These are phyloP conservation scores for Halichoeres trimaculatus DNA, from an alignment of 2,113 vertebrate species.

Conservation along the genomic window DNA sequence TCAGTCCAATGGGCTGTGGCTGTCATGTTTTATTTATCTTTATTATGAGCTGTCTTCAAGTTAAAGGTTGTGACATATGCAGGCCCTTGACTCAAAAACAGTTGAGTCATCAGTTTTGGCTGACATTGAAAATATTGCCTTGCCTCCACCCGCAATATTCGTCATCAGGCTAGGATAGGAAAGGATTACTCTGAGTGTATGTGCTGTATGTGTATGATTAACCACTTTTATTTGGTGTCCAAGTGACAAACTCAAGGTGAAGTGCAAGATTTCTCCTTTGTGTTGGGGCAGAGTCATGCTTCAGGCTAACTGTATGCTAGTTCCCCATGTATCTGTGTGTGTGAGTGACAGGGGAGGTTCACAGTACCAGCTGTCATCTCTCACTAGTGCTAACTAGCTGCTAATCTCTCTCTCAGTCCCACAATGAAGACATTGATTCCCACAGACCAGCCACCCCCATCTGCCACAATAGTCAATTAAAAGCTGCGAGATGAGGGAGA, in stretches of 20 bases:
- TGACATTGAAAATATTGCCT: conserved; percentile 16
- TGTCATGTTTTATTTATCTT: conserved; percentile 17
- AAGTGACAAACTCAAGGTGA: conserved; percentile 25
- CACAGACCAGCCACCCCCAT: conserved; percentile 60
- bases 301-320: conserved; percentile 10
- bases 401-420: conserved; percentile 76
- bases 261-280: conserved; percentile 8
- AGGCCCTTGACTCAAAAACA: background rate
- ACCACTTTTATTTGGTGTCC: conserved; percentile 29
- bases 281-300: conserved; percentile 18
- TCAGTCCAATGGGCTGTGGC: background rate
- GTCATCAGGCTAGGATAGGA: conserved; percentile 4
- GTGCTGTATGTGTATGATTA: conserved; percentile 25
- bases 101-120: conserved; percentile 12
- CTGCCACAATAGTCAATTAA: conserved; percentile 75
- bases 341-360: conserved; percentile 51
- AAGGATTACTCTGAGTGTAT: conserved; percentile 24
- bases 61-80: conserved; percentile 13
- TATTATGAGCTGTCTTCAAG: background rate
- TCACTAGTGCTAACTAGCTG: conserved; percentile 77
- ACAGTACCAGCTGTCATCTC: conserved; percentile 74
- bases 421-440: conserved; percentile 81
- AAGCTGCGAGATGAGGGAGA: conserved; percentile 44
- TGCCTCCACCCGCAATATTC: conserved; percentile 8
- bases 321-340: conserved; percentile 20